These are phyloP conservation scores for Psilanteris sp. DNA, from an alignment of 1,140 invertebrate species.

Conservation along the genomic window DNA sequence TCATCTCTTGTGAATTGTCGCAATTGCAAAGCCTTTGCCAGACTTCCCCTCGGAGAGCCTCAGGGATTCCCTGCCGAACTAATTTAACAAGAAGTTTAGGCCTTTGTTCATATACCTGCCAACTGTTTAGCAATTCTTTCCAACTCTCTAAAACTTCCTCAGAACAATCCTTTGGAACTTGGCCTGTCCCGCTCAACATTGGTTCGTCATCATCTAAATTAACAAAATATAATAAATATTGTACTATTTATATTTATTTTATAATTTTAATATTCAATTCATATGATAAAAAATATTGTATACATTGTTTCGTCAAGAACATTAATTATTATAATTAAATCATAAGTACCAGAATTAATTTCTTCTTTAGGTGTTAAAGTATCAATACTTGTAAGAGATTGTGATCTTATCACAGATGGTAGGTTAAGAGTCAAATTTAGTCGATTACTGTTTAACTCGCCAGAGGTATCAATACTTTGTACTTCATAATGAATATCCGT, in stretches of 20 bases:
- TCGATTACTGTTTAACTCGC: slow-evolving; percentile 89
- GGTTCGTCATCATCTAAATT: slow-evolving; percentile 95
- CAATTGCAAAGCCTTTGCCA: slow-evolving; percentile 96
- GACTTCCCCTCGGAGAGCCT: slow-evolving; percentile 96
- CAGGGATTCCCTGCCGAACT: slow-evolving; percentile 95
- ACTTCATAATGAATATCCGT: slow-evolving; percentile 88
- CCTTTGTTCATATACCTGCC: slow-evolving; percentile 87
- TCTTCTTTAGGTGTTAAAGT: slow-evolving; percentile 88
- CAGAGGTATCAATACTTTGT: slow-evolving; percentile 89
- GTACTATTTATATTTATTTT: no score
- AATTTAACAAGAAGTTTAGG: slow-evolving; percentile 88
- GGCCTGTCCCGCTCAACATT: slow-evolving; percentile 95
- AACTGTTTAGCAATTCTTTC: slow-evolving; percentile 93
- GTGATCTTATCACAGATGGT: slow-evolving; percentile 86
- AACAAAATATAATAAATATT: no score
- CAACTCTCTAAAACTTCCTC: slow-evolving; percentile 95
- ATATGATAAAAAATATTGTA: no score
- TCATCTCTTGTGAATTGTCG: slow-evolving; percentile 89
- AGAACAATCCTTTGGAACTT: slow-evolving; percentile 97
- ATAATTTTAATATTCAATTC: no score
- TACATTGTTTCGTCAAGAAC: no score
- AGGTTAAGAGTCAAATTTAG: slow-evolving; percentile 87
- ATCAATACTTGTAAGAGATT: slow-evolving; percentile 86
- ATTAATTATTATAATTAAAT: no score
- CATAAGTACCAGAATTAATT: slow-evolving; percentile 86